phyloP scores from a whole-genome alignment of 2,113 vertebrate genomes.

The Tychaedon coryphoeus region DNA sequence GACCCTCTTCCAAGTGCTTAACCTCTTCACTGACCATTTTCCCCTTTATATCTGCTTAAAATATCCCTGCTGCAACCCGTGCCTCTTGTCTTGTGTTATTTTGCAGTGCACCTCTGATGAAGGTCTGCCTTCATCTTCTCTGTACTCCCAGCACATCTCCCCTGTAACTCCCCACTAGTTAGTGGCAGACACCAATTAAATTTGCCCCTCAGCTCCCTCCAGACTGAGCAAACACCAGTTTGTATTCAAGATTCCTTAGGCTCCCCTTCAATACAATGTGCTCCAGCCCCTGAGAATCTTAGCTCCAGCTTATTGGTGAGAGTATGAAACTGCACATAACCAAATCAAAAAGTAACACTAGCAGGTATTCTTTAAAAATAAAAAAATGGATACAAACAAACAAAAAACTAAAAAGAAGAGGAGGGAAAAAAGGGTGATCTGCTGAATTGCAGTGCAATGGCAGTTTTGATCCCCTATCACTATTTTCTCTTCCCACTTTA shows the following conservation, averaged over 20 bases:
- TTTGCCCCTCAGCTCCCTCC: background rate
- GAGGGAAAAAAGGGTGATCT: background rate
- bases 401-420: too few relatives aligned
- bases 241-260: too few relatives aligned
- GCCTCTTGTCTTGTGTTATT: background rate
- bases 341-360: background rate
- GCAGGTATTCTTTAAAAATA: background rate
- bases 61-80: accelerated
- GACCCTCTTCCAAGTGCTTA: background rate
- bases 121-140: background rate
- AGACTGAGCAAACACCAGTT: background rate
- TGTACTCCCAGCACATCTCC: background rate
- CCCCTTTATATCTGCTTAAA: background rate
- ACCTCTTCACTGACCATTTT: background rate
- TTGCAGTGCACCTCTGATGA: background rate
- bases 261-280: background rate
- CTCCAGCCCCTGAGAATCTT: background rate
- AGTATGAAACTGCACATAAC: background rate
- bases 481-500: background rate
- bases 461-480: background rate
- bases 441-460: background rate
- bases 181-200: background rate
- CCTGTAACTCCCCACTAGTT: background rate
- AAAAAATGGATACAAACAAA: background rate
- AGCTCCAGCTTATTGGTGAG: background rate